A percentile compares a stretch with the other conserved stretches of the same genome.
These are phyloP conservation scores for Meloidogyne exigua DNA, from an alignment of 1,140 invertebrate genomes.

Conservation along the genomic window DNA sequence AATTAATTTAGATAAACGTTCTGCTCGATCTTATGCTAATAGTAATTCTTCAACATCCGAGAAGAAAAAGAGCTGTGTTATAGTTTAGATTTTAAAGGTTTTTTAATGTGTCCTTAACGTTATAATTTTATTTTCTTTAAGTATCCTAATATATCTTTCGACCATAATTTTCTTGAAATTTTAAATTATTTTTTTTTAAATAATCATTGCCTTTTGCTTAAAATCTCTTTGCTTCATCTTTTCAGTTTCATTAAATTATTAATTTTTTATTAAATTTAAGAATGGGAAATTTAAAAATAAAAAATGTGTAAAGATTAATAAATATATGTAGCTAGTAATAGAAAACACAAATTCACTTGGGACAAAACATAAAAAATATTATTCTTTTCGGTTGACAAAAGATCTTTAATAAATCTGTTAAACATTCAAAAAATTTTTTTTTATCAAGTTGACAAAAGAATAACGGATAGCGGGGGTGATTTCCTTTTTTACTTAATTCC, in stretches of 20 bases:
- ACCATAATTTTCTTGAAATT: too few species aligned
- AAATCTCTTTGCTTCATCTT: too few species aligned
- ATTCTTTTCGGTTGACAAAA: neutral
- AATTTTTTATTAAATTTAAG: too few species aligned
- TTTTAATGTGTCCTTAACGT: neutral
- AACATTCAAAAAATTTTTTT: neutral
- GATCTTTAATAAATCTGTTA: neutral
- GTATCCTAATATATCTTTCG: too few species aligned
- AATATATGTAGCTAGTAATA: too few species aligned
- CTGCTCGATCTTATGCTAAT: too few species aligned
- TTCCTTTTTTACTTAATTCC: neutral
- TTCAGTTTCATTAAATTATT: too few species aligned
- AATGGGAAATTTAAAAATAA: too few species aligned
- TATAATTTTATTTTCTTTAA: too few species aligned
- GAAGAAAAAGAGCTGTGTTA: neutral
- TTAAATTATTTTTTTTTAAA: too few species aligned
- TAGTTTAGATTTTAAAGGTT: neutral
- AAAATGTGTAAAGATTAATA: neutral
- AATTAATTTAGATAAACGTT: too few species aligned
- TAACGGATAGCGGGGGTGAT: neutral
- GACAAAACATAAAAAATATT: neutral
- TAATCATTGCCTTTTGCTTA: neutral
- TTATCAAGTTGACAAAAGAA: neutral
- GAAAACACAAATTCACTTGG: neutral
- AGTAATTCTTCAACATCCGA: neutral